Percentiles rank a stretch among this genome's conserved stretches.
These are phyloP conservation scores for Laterallus jamaicensis DNA, from an alignment of 2,113 vertebrate genomes.

Conservation along the genomic window DNA sequence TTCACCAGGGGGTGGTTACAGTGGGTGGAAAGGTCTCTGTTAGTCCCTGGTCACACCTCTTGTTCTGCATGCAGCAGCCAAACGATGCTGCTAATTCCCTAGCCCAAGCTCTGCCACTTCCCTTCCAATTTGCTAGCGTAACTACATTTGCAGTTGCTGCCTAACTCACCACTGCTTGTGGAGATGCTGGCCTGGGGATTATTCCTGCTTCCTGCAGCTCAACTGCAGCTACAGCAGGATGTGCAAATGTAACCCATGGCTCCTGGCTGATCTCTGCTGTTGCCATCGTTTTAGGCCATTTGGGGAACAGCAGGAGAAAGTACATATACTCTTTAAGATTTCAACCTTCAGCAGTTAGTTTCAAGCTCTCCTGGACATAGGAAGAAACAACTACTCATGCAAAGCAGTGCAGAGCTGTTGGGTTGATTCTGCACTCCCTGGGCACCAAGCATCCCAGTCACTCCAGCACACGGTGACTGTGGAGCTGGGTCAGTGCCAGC, in stretches of 20 bases:
- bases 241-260: background rate
- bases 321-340: background rate
- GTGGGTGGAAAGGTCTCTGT: background rate
- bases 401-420: background rate
- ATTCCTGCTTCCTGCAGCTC: background rate
- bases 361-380: background rate
- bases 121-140: background rate
- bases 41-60: background rate
- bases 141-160: background rate
- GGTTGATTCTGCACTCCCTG: background rate
- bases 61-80: background rate
- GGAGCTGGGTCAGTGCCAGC: background rate
- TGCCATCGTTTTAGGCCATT: background rate
- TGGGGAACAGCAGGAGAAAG: background rate
- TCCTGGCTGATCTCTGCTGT: background rate
- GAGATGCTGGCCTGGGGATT: background rate
- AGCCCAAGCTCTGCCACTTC: background rate
- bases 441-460: background rate
- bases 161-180: background rate
- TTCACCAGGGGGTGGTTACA: background rate
- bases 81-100: background rate
- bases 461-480: fast-evolving
- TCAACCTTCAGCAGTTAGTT: background rate
- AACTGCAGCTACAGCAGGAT: background rate
- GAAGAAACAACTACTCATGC: background rate